Evolutionary conservation across 2,113 vertebrate species (phyloP).

Genomic region (Xenopus laevis): DNA sequence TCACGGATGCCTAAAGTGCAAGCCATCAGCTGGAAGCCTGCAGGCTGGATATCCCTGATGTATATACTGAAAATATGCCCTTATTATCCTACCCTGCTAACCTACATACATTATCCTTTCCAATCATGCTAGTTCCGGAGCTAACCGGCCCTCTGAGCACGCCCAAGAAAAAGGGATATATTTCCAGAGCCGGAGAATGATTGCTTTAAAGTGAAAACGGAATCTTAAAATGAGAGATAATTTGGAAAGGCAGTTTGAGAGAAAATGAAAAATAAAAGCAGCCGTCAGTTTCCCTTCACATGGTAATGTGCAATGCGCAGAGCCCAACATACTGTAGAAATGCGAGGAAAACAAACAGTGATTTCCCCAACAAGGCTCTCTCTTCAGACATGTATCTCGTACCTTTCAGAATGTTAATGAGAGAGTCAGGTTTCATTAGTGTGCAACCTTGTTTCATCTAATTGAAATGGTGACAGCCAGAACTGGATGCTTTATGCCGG

Average conservation of each 20-base stretch:
- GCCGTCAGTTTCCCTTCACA: background rate
- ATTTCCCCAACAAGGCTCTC: slow-evolving; percentile 25
- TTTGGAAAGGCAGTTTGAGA: background rate
- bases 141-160: too few species aligned
- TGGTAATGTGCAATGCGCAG: background rate
- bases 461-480: slow-evolving; percentile 44
- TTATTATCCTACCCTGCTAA: too few species aligned
- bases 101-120: too few species aligned
- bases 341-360: slow-evolving; percentile 36
- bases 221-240: background rate
- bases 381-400: slow-evolving; percentile 41
- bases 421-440: slow-evolving; percentile 45
- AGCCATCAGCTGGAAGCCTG: too few species aligned
- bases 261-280: background rate
- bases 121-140: too few species aligned
- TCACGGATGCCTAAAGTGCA: too few species aligned
- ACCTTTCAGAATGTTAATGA: slow-evolving; percentile 46
- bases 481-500: slow-evolving; percentile 42
- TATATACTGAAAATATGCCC: too few species aligned
- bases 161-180: too few species aligned
- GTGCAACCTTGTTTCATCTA: slow-evolving; percentile 45
- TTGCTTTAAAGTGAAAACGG: too few species aligned
- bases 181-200: too few species aligned
- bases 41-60: too few species aligned
- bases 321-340: background rate